Conservation (phyloP, 2,797 vertebrate species). For the Pelochelys cantorii region DNA sequence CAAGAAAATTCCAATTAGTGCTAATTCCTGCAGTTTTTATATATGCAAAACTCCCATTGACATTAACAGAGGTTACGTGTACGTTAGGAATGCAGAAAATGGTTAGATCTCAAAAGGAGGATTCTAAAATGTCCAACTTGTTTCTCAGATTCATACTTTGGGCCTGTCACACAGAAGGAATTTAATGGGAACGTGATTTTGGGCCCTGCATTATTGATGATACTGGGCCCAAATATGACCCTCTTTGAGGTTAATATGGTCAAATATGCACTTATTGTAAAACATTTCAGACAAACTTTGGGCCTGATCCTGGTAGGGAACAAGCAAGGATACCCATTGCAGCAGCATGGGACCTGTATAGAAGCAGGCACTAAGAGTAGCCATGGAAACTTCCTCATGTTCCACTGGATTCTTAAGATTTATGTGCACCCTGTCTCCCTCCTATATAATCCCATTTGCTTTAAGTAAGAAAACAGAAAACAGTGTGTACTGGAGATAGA, state of each 20-base stretch:
- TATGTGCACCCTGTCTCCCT: no score
- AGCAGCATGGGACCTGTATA: neutral
- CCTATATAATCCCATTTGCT: neutral
- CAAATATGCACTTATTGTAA: neutral
- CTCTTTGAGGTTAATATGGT: neutral
- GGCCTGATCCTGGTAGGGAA: neutral
- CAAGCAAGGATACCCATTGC: neutral
- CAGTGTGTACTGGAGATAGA: neutral
- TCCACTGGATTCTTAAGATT: neutral
- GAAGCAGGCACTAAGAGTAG: neutral
- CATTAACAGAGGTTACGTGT: neutral
- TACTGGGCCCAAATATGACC: neutral
- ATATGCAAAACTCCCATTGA: neutral
- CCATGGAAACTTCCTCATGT: neutral
- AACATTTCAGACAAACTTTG: accelerated
- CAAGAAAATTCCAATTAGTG: neutral
- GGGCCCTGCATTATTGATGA: neutral
- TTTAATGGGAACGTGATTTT: neutral
- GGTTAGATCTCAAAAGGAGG: neutral
- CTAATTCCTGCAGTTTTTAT: neutral
- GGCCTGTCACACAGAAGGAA: neutral
- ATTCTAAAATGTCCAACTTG: neutral
- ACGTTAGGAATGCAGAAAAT: neutral
- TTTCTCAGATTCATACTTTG: neutral
- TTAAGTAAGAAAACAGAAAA: neutral